phyloP scores from a whole-genome alignment of 92 coral and sea anemone genomes.

The Porites cylindrica region DNA sequence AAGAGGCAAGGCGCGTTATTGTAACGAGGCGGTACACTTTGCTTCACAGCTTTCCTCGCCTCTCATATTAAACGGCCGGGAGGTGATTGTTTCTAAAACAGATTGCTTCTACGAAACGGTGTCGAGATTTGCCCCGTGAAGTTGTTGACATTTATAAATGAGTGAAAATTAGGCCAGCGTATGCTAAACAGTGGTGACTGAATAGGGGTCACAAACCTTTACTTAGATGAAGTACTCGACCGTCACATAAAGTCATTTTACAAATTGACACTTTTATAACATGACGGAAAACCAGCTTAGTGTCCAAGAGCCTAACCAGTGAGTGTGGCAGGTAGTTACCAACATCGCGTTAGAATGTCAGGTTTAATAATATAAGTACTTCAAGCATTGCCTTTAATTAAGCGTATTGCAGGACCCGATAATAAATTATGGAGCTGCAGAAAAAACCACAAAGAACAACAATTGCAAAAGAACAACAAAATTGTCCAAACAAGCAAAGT shows the following conservation, averaged over 20 bases:
- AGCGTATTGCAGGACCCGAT: conserved; percentile 77
- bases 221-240: conserved; percentile 24
- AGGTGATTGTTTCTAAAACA: conserved; percentile 62
- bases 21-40: conserved; percentile 85
- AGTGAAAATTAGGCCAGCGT: conserved; percentile 67
- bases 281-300: conserved; percentile 26
- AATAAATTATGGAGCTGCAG: conserved; percentile 73
- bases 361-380: conserved; percentile 84
- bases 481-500: conserved; percentile 37
- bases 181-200: conserved; percentile 18
- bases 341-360: conserved; percentile 85
- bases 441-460: conserved; percentile 72
- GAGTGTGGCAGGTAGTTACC: conserved; percentile 69
- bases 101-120: conserved; percentile 19
- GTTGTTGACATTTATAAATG: conserved; percentile 65
- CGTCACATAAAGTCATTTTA: conserved; percentile 83
- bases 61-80: conserved; percentile 68
- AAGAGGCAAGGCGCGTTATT: conserved; percentile 51
- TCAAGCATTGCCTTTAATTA: conserved; percentile 87
- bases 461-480: conserved; percentile 51
- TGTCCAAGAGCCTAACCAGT: background rate
- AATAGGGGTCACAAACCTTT: conserved; percentile 72
- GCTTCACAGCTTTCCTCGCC: conserved; percentile 86
- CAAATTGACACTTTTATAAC: conserved; percentile 73
- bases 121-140: conserved; percentile 11